A percentile compares a stretch with the other conserved stretches of the same genome.
Evolutionary conservation across 2,888 invertebrate species (phyloP).

Genomic region (Glomeris marginata): DNA sequence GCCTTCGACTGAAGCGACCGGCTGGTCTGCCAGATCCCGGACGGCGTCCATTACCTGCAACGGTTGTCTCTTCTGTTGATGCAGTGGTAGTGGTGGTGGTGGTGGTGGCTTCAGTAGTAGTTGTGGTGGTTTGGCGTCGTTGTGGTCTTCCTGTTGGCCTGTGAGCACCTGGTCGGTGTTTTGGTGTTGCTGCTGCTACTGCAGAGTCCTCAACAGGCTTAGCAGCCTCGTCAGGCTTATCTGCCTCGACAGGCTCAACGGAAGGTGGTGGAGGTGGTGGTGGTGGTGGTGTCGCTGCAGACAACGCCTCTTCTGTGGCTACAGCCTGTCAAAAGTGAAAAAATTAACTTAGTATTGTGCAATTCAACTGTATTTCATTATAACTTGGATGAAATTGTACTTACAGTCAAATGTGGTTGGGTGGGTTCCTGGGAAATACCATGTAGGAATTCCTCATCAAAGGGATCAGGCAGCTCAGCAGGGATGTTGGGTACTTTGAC

Average conservation of each 20-base stretch:
- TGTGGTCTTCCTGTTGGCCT: too few relatives aligned
- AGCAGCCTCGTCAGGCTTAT: neutral
- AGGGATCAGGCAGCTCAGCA: slow-evolving; percentile 9
- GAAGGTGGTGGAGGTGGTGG: neutral
- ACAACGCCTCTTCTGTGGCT: too few relatives aligned
- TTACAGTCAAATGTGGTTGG: too few relatives aligned
- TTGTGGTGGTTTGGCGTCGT: slow-evolving; percentile 7
- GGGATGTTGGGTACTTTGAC: neutral
- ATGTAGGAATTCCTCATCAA: slow-evolving; percentile 7
- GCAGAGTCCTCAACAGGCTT: too few relatives aligned
- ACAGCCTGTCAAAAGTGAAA: too few relatives aligned
- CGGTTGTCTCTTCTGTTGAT: neutral
- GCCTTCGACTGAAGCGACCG: neutral
- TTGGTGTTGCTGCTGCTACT: too few relatives aligned
- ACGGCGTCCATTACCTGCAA: neutral
- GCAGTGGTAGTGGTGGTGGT: slow-evolving; percentile 2
- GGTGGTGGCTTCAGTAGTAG: neutral
- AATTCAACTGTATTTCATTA: too few relatives aligned
- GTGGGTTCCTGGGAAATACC: neutral
- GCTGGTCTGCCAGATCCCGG: too few relatives aligned
- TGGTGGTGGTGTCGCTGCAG: too few relatives aligned
- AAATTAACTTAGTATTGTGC: too few relatives aligned
- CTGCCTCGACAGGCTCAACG: neutral
- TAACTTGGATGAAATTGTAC: too few relatives aligned
- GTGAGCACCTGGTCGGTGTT: too few relatives aligned